Evolutionary conservation across 2,888 invertebrate species (phyloP), one percentile per base, ranked within the genome.

Genomic region (Melinaea marsaeus): DNA sequence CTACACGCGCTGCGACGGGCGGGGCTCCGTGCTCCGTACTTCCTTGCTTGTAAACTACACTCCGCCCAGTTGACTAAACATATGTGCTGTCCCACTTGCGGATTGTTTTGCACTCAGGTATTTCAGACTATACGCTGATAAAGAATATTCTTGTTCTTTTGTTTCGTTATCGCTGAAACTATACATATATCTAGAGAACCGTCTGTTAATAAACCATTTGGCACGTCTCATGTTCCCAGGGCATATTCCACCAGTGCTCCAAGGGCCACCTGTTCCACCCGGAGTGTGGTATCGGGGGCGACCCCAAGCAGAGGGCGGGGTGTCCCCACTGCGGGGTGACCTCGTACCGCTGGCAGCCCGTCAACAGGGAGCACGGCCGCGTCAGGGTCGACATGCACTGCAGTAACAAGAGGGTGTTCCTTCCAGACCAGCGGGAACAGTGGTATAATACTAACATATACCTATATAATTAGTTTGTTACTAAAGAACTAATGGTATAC

Each of bases 41-140:
- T 95, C 80, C 93, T 96, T 22, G 90, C 96, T 34, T 98, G 98
- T 81, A 92, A 93, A 58, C 92, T 94, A 74, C 98, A 98, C 83
- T 92, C 93, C 65, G 93, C 94, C 73, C 93, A 97, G 65, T 86
- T 98, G 65, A 86, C 93, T 13, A 86, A 93, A 47, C 98, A 98
- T 84, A 96, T 97, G 83, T 97, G 97, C 81, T 98, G 98, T 79
- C 95, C 97, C 0, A 94, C 95, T 1, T 98, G 98, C 85, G 88
- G 98, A 5, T 88, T 96, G 60, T 98, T 97, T 83, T 98, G 98
- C 80, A 95, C 97, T 5, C 96, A 97, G 93, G 96, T 95, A 74
- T 22, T 13, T 2, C n/a, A 33, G 22, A 22, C 22, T 22, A 22
- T 22, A 22, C 22, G 22, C 22, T 22, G 22, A 22, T 22, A 22